Base-by-base conservation (phyloP, 2,888 invertebrate genomes). In the Rhamphomyia laevipes region DNA sequence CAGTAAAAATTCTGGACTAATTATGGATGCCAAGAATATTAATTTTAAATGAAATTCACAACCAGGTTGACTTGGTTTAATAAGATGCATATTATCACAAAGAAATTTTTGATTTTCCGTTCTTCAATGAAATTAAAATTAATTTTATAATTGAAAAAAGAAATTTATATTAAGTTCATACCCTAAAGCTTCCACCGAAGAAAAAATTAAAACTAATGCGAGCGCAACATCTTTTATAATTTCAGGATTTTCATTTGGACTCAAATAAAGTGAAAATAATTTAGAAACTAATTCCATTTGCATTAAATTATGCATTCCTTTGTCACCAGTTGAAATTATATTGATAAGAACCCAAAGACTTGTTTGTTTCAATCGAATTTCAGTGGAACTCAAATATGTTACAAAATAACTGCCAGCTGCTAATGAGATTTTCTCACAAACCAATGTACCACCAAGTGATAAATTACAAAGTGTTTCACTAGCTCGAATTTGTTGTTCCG, bases 381-480 rank as follows among this genome's bases (percentile, higher is more conserved):
- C 63, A 3, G 55, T 55, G 7, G 59, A 60, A 21, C 62, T 60
- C 4, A 69, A 53, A 47, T 62, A 64, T 0, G 65, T 68, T 1
- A 67, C 58, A 23, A 70, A 51, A 48, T 70, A 69, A 46, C 63
- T 63, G 1, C 70, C 70, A 1, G 64, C 65, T 45, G 60, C 31
- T 1, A 53, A 48, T 2, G 64, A 58, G 2, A 70, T 61, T 55
- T 67, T 70, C 10, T 67, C 65, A 48, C 67, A 66, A 5, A 64
- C 58, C 6, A 61, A 58, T 2, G 55, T 53, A 43, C 64, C 62
- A 0, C 70, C 70, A 3, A 70, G 49, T 2, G 68, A 66, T 4
- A 68, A 53, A 53, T 70, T 70, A 46, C 71, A 70, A 3, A 70
- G 45, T 12, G 64, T 64, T 53, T 70, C 69, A 5, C 59, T 58